These are phyloP conservation scores for Drosophila ogumai DNA, from an alignment of 1,140 invertebrate genomes.

Conservation along the genomic window DNA sequence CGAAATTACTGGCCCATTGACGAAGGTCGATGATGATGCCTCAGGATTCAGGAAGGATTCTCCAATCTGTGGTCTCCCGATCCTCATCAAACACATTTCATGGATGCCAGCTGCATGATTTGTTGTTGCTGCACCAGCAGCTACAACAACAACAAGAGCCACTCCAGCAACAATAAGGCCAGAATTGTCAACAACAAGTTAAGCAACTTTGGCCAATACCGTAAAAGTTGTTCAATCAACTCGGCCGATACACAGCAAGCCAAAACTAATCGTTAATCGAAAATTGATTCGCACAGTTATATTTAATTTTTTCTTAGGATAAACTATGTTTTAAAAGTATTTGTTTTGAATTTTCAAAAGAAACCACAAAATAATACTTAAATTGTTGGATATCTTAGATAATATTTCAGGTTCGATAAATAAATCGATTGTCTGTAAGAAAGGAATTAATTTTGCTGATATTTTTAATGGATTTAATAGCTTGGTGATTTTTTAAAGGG, in stretches of 20 bases:
- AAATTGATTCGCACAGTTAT: neutral
- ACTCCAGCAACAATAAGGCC: constrained; percentile 1
- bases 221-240: constrained; percentile 49
- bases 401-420: neutral
- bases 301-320: too few relatives aligned
- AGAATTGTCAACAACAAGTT: constrained; percentile 56
- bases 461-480: too few relatives aligned
- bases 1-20: constrained; percentile 58
- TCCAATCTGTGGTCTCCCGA: constrained; percentile 42
- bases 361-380: neutral
- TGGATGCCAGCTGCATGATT: constrained; percentile 53
- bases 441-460: neutral
- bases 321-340: too few relatives aligned
- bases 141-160: constrained; percentile 14
- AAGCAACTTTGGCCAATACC: constrained; percentile 27
- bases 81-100: constrained; percentile 78
- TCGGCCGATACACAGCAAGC: constrained; percentile 20
- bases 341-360: neutral
- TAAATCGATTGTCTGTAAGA: neutral
- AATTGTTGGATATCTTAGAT: neutral
- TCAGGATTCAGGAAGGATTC: constrained; percentile 26
- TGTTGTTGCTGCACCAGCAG: constrained; percentile 29
- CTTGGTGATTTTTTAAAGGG: too few relatives aligned
- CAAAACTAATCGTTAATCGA: constrained; percentile 10
- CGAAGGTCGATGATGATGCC: constrained; percentile 51